These are phyloP conservation scores for Stenodera caucasica DNA, from an alignment of 2,888 invertebrate genomes.

Conservation along the genomic window DNA sequence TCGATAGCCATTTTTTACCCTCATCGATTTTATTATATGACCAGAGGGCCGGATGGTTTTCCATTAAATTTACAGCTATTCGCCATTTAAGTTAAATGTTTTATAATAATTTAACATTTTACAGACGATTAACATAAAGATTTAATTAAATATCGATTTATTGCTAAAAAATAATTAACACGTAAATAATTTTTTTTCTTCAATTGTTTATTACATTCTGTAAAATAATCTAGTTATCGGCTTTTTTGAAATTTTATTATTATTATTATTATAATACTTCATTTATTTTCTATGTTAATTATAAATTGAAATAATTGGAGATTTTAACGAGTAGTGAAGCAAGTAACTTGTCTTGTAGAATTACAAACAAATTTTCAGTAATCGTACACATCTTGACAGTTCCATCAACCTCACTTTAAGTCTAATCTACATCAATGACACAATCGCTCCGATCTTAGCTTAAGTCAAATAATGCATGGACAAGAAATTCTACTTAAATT, in stretches of 20 bases:
- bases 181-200: background rate
- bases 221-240: too few species aligned
- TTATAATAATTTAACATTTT: background rate
- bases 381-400: too few species aligned
- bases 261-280: background rate
- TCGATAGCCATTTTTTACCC: too few species aligned
- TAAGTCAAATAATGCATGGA: too few species aligned
- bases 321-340: background rate
- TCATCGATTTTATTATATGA: too few species aligned
- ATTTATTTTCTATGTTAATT: background rate
- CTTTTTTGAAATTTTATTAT: too few species aligned
- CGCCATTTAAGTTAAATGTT: background rate
- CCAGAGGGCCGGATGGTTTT: too few species aligned
- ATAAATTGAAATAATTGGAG: background rate
- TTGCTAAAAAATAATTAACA: background rate
- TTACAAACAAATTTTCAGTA: too few species aligned
- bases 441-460: background rate
- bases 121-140: background rate
- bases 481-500: too few species aligned
- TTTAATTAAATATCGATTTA: slow-evolving; percentile 3
- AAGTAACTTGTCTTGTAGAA: too few species aligned
- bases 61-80: too few species aligned
- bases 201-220: too few species aligned
- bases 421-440: background rate
- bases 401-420: background rate